These are phyloP conservation scores for Sparidentex hasta DNA, from an alignment of 2,797 vertebrate species.

Conservation along the genomic window DNA sequence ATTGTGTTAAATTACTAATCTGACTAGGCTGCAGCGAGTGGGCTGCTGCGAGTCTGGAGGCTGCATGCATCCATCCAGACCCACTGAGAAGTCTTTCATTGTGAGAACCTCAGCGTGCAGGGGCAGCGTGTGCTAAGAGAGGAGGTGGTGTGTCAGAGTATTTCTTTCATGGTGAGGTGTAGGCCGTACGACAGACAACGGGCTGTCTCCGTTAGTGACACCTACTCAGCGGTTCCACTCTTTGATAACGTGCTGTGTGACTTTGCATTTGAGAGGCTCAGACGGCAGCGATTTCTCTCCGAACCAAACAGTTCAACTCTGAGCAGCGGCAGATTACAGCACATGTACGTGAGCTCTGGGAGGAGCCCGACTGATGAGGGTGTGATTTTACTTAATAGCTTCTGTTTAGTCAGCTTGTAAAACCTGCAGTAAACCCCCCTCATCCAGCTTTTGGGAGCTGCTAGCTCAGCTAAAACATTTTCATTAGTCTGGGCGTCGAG, in stretches of 20 bases:
- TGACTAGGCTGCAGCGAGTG: slow-evolving; percentile 31
- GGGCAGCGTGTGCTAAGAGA: slow-evolving; percentile 26
- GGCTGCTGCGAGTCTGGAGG: slow-evolving; percentile 36
- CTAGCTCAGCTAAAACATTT: slow-evolving; percentile 29
- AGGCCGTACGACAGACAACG: slow-evolving; percentile 15
- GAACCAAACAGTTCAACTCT: neutral
- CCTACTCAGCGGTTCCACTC: slow-evolving; percentile 23
- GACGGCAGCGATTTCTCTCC: too few species aligned
- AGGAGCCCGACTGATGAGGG: too few species aligned
- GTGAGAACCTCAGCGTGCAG: slow-evolving; percentile 22
- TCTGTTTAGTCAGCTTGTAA: slow-evolving; percentile 40
- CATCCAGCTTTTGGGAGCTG: slow-evolving; percentile 17
- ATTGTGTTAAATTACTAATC: slow-evolving; percentile 30
- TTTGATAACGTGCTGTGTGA: neutral
- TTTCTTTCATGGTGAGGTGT: slow-evolving; percentile 17
- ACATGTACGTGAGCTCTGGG: neutral
- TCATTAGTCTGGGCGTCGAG: slow-evolving; percentile 25
- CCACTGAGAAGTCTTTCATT: slow-evolving; percentile 16
- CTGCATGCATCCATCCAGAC: slow-evolving; percentile 11
- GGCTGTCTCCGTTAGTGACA: neutral
- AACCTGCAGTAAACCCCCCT: slow-evolving; percentile 16
- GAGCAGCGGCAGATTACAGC: neutral
- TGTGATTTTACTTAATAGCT: slow-evolving; percentile 1
- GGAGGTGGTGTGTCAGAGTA: slow-evolving; percentile 1
- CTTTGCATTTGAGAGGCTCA: neutral